A percentile compares a stretch with the other conserved stretches of the same genome.
phyloP scores from a whole-genome alignment of 2,797 vertebrate genomes.

The Cercopithecus petaurista region DNA sequence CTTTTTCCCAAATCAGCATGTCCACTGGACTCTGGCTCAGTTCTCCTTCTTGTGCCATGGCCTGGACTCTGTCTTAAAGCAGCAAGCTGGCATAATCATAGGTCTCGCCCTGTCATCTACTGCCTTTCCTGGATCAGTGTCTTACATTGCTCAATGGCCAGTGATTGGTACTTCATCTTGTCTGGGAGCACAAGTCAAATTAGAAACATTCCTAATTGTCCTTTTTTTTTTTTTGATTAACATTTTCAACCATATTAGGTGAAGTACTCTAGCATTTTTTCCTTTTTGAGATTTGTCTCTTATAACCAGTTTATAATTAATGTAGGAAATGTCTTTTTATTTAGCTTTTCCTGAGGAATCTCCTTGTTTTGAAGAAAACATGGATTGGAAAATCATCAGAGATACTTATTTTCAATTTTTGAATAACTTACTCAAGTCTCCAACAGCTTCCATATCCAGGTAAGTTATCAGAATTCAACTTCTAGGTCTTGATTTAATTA shows the following conservation, averaged over 20 bases:
- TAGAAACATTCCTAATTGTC: background rate
- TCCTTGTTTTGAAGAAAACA: conserved; percentile 67
- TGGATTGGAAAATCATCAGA: conserved; percentile 61
- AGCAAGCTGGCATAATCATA: accelerated
- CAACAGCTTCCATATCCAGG: conserved; percentile 60
- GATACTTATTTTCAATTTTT: conserved; percentile 69
- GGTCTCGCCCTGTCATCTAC: background rate
- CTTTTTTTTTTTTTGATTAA: background rate
- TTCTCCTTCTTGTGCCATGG: background rate
- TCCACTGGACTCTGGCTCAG: background rate
- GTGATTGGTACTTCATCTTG: background rate
- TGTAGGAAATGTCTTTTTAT: conserved; percentile 43
- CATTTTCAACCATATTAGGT: background rate
- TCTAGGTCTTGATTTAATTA: background rate
- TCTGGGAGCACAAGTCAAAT: background rate
- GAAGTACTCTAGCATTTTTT: background rate
- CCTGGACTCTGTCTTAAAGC: background rate
- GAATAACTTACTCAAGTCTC: conserved; percentile 65
- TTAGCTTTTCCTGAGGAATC: conserved; percentile 56
- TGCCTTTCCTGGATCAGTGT: background rate
- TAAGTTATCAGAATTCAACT: conserved; percentile 57
- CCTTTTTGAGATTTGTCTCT: background rate
- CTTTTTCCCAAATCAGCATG: background rate
- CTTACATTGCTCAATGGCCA: background rate
- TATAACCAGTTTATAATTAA: background rate